A percentile compares a stretch with the other conserved stretches of the same genome.
These are phyloP conservation scores for Clinocottus analis DNA, from an alignment of 2,113 vertebrate species.

Conservation along the genomic window DNA sequence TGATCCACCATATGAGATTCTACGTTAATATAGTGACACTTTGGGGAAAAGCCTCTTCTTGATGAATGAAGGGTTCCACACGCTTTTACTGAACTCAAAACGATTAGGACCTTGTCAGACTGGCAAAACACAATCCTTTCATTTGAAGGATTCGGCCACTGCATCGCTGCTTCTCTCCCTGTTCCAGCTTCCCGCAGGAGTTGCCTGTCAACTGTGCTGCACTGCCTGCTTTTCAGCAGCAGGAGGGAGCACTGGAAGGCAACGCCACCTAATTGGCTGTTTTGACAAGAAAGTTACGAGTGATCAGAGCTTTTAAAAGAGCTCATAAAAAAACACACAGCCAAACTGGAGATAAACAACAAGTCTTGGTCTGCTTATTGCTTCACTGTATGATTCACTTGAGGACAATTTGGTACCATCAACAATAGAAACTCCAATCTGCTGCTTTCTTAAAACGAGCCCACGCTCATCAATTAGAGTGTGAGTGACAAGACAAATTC, in stretches of 20 bases:
- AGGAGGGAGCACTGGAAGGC: constrained; percentile 4
- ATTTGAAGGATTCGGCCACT: constrained; percentile 52
- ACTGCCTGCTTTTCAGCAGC: constrained; percentile 38
- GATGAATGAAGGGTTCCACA: constrained; percentile 31
- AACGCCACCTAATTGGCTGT: constrained; percentile 54
- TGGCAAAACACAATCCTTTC: constrained; percentile 32
- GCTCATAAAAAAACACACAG: constrained; percentile 9
- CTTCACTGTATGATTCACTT: not conserved
- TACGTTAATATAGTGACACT: constrained; percentile 12
- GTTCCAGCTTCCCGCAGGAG: constrained; percentile 49
- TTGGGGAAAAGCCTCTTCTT: constrained; percentile 6
- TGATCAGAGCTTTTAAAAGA: constrained; percentile 27
- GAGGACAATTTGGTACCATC: not conserved
- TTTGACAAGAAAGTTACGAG: constrained; percentile 39
- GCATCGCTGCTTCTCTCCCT: constrained; percentile 43
- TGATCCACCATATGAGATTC: constrained; percentile 17
- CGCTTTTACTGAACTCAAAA: constrained; percentile 34
- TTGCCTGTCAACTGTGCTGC: constrained; percentile 45
- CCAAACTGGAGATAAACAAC: not conserved
- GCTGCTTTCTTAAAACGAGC: not conserved
- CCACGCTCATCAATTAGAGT: not conserved
- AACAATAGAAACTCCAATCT: not conserved
- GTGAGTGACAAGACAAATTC: not conserved
- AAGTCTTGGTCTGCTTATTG: not conserved
- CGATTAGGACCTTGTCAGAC: constrained; percentile 41